Base-by-base conservation (phyloP, 2,113 vertebrate genomes). In the Chaenogobius annularis region DNA sequence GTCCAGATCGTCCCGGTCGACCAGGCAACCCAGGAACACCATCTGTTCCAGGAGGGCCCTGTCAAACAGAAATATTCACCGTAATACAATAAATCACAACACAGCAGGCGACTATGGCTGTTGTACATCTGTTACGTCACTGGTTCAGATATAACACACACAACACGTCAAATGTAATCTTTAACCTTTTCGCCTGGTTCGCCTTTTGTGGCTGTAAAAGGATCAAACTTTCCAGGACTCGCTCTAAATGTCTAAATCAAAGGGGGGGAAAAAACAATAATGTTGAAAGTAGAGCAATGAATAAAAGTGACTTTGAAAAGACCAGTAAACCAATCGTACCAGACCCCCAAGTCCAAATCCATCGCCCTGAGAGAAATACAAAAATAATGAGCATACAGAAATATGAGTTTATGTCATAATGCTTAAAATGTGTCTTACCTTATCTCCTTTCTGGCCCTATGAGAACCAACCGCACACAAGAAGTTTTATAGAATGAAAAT, bases 21-120 rank as follows among this genome's bases (percentile, higher is more conserved):
- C 96, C 96, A 0, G 96, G 96, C 74, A 97, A 88, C 64, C 96
- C 95, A 0, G 95, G 96, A 80, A 96, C 72, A 11, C 95, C 96
- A 0, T 96, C 95, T 85, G 93, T 94, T 77, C 94, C 95, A 65
- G 95, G 83, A 37, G 94, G 80, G 64, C 96, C 96, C 96, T 97
- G 77, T 75, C 40, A 67, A 68, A 86, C 64, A 62, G 70, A 85
- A 13, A 62, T 22, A 80, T 52, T 54, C 19, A 72, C 14, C 54
- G 75, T 40, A 85, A 80, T 66, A 10, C 37, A 79, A 78, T 66
- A 47, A 73, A 2, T 67, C 7, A 31, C 11, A 14, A 14, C 23
- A 31, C 23, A 15, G 66, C 19, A 35, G 1, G 40, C 35, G 50
- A n/a, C 20, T 13, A 68, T 23, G 62, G 31, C 11, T 23, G 13